Evolutionary conservation across 2,797 vertebrate genomes (phyloP).

Genomic region (Poecilia wingei): DNA sequence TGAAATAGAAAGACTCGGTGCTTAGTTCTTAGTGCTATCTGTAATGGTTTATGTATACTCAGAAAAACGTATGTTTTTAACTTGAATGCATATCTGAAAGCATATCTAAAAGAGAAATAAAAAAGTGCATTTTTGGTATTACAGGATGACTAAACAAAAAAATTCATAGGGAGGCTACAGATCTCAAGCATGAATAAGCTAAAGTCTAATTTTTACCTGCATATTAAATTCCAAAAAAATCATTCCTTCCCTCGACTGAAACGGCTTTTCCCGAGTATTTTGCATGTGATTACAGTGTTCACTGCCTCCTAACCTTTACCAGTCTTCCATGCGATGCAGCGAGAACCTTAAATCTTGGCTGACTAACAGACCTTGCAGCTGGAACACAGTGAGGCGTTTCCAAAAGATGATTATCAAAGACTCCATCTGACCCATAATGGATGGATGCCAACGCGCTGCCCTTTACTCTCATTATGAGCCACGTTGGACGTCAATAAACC

Average conservation of each 20-base stretch:
- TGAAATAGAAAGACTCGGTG: too few relatives aligned
- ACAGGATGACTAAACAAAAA: neutral
- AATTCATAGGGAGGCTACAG: neutral
- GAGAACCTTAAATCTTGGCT: slow-evolving; percentile 18
- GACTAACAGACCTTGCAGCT: slow-evolving; percentile 28
- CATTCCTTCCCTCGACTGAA: neutral
- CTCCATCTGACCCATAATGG: slow-evolving; percentile 41
- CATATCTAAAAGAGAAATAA: neutral
- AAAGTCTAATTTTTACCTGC: neutral
- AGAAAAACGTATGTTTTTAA: neutral
- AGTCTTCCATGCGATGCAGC: neutral
- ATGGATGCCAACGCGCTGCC: slow-evolving; percentile 55
- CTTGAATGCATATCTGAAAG: neutral
- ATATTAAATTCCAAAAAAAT: neutral
- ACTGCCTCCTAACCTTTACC: slow-evolving; percentile 2
- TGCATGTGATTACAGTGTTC: slow-evolving; percentile 2
- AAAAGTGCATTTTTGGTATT: neutral
- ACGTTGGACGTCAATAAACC: slow-evolving; percentile 64
- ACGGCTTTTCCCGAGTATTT: neutral
- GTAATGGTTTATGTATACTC: neutral
- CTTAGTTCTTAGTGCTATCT: too few relatives aligned
- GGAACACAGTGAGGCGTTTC: slow-evolving; percentile 39
- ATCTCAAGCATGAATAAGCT: neutral
- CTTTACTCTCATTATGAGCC: slow-evolving; percentile 62
- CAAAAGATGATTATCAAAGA: slow-evolving; percentile 53